phyloP scores from a whole-genome alignment of 2,888 invertebrate genomes.

The Clitarchus hookeri region DNA sequence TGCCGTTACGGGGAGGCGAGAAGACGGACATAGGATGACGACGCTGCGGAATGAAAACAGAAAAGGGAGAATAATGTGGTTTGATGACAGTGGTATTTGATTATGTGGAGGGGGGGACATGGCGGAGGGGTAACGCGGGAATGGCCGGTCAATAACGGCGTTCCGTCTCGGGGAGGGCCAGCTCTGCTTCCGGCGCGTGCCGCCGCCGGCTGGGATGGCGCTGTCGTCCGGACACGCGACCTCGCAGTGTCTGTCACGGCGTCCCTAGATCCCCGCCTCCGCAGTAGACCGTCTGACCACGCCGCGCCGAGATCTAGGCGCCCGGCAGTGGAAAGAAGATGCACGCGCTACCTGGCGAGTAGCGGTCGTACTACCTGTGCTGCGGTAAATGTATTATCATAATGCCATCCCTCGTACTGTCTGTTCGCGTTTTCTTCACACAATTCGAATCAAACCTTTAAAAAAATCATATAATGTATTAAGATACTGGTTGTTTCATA shows the following conservation, averaged over 20 bases:
- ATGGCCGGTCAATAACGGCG: background rate
- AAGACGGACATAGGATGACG: too few species aligned
- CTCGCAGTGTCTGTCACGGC: conserved; percentile 27
- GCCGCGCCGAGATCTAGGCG: background rate
- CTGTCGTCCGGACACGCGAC: background rate
- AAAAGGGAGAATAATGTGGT: too few species aligned
- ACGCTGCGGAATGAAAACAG: too few species aligned
- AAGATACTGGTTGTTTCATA: too few species aligned
- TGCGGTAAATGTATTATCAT: background rate
- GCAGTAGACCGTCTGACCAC: background rate
- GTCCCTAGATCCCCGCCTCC: background rate
- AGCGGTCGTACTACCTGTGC: background rate
- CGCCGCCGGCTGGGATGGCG: background rate
- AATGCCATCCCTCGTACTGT: background rate
- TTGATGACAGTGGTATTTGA: too few species aligned
- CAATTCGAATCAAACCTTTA: too few species aligned
- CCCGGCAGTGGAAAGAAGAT: background rate
- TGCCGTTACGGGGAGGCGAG: too few species aligned
- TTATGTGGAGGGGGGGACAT: background rate
- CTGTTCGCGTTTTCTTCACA: too few species aligned
- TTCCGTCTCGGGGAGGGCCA: background rate
- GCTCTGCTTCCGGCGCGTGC: background rate
- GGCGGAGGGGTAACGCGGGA: background rate
- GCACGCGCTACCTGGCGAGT: background rate
- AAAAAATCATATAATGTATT: too few species aligned